Evolutionary conservation across 1,140 invertebrate genomes (phyloP), one percentile per base, ranked within the genome.

Genomic region (Aphis gossypii): DNA sequence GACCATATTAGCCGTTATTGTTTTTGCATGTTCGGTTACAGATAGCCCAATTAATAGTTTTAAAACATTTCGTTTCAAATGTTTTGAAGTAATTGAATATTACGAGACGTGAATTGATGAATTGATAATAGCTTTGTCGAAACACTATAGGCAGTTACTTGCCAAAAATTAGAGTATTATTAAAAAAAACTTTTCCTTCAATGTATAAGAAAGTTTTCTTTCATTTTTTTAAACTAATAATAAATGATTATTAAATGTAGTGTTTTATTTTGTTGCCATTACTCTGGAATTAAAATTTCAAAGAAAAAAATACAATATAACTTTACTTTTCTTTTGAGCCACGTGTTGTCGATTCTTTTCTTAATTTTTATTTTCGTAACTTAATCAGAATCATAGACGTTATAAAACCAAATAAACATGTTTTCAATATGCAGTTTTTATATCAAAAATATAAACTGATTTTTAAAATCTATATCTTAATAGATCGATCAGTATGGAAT

Each of bases 201-300:
- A 20, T 51, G 48, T 46, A 87, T n/a, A 30, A 48, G 9, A 87
- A 87, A 48, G 84, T 87, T 87, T 35, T 5, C 44, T 46, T 46
- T 48, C 0, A 46, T 30, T n/a, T 87, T 87, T 48, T 48, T 87
- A 87, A 87, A n/a, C 84, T 87, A 87, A 87, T 87, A 87, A 87
- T 87, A 87, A 87, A 87, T 87, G 44, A n/a, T 48, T 87, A 87
- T 44, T 87, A 87, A 87, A 46, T 87, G 14, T 87, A 25, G 25
- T 30, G 83, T 87, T 48, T 87, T 87, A 18, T 87, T 87, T 87
- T 20, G 48, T 46, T 46, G 84, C 18, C 44, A 14, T 14, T n/a
- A 87, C 44, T 87, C 20, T 1, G 41, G 46, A 86, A 86, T 41
- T 44, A 11, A 46, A 46, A 11, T 83, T 83, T 83, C 38, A 41